Evolutionary conservation across 1,140 invertebrate species (phyloP), one percentile per base, ranked within the genome.

Genomic region (Coptotermes formosanus): DNA sequence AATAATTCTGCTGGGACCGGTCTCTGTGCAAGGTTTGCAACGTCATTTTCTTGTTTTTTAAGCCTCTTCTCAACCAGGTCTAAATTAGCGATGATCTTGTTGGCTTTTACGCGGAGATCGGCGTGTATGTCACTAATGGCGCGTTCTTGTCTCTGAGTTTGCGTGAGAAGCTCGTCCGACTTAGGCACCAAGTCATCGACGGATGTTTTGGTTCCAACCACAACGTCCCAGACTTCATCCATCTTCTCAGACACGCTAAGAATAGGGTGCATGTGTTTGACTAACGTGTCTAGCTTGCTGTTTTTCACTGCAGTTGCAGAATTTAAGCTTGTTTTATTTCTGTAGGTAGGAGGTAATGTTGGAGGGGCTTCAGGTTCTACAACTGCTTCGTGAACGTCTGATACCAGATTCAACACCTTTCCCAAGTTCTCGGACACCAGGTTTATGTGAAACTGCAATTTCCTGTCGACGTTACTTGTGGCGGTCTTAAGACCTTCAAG

Each of bases 201-300:
- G 0, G 96, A 96, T 88, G 94, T 96, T 89, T 97, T 97, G 2
- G 96, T 97, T 6, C 96, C 96, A 11, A 97, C 95, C 32, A 97
- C 95, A 25, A 97, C 95, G 89, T 96, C 95, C 96, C 96, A 97
- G 11, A 97, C 95, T 91, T 97, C 95, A 88, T 97, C 96, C 95
- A 97, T 97, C 90, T 97, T 97, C 89, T 96, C 95, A 0, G 95
- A 96, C 1, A 97, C 96, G n/a, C 94, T 95, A 82, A 96, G 93
- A 90, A 97, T 96, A 0, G 96, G 96, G 87, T 94, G 93, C 89
- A 96, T 96, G 91, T 96, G 95, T 87, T 95, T 93, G 0, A 95
- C 94, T 3, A 97, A 91, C 23, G 92, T 93, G 90, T 97, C 96
- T 87, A 97, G 93, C 91, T 97, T 97, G 89, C 94, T 96, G 12